Evolutionary conservation across 2,888 invertebrate genomes (phyloP).

Genomic region (Erannis defoliaria): DNA sequence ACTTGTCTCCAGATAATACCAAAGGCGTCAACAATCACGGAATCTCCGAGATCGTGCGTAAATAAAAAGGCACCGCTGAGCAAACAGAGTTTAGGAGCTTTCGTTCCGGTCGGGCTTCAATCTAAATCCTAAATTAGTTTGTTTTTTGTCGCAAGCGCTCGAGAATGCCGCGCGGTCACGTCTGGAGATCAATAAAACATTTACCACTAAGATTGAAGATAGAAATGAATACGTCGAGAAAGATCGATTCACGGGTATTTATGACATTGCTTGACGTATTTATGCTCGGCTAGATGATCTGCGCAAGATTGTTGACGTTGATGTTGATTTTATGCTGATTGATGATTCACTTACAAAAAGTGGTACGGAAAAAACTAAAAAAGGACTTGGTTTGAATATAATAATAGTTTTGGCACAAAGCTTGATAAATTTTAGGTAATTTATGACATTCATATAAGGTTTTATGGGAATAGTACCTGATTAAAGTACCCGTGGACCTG

Average conservation of each 20-base stretch:
- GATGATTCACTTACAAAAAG: not conserved
- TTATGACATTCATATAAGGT: not conserved
- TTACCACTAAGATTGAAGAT: constrained; percentile 45
- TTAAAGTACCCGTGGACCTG: no score
- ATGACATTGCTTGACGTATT: constrained; percentile 18
- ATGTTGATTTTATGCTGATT: constrained; percentile 15
- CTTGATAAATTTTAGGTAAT: not conserved
- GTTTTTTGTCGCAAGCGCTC: constrained; percentile 71
- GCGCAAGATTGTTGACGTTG: constrained; percentile 27
- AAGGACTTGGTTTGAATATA: not conserved
- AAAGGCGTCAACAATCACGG: constrained; percentile 54
- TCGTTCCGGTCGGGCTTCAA: constrained; percentile 72
- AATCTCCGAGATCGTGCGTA: constrained; percentile 77
- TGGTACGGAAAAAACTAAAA: not conserved
- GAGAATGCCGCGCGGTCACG: constrained; percentile 70
- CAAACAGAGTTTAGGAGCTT: constrained; percentile 74
- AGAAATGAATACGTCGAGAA: constrained; percentile 25
- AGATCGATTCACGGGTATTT: constrained; percentile 32
- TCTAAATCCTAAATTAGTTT: constrained; percentile 81
- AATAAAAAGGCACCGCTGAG: constrained; percentile 73
- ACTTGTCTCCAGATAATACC: constrained; percentile 27
- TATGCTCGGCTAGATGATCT: constrained; percentile 19
- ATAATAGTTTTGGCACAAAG: not conserved
- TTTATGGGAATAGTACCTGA: no score
- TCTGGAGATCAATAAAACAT: constrained; percentile 58